A percentile compares a stretch with the other conserved stretches of the same genome.
Conservation (phyloP, 2,113 vertebrate genomes). For the Meleagris gallopavo region DNA sequence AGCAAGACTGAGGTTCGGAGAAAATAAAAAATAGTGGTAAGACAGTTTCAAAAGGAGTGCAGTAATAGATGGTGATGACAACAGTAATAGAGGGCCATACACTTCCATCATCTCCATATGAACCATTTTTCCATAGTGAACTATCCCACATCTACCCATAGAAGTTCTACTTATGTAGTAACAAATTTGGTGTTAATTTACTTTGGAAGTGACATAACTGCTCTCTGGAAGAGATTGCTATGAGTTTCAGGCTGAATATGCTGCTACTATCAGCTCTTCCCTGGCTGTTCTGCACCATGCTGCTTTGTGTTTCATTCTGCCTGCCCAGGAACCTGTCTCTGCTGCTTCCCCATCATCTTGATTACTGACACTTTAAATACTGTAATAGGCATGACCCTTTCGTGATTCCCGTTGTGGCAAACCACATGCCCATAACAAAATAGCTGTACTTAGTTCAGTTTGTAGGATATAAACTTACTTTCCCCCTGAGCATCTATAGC, state of each 20-base stretch:
- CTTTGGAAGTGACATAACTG: background rate
- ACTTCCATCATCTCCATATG: background rate
- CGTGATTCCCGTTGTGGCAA: background rate
- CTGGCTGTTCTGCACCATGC: background rate
- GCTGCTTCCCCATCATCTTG: background rate
- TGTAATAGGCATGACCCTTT: background rate
- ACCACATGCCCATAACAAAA: background rate
- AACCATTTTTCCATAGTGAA: background rate
- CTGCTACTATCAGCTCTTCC: background rate
- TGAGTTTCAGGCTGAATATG: background rate
- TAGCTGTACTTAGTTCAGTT: background rate
- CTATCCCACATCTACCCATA: background rate
- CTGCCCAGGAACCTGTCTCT: background rate
- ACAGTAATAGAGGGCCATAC: background rate
- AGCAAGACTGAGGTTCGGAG: background rate
- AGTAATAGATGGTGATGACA: background rate
- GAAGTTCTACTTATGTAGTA: background rate
- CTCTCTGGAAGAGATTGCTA: background rate
- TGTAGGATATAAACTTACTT: background rate
- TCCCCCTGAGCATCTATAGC: background rate
- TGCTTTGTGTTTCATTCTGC: background rate
- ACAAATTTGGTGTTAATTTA: background rate
- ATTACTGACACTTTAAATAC: background rate
- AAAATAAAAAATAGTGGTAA: background rate
- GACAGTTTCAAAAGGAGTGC: background rate